Evolutionary conservation across 2,888 invertebrate genomes (phyloP).

Genomic region (Fabriciana adippe): DNA sequence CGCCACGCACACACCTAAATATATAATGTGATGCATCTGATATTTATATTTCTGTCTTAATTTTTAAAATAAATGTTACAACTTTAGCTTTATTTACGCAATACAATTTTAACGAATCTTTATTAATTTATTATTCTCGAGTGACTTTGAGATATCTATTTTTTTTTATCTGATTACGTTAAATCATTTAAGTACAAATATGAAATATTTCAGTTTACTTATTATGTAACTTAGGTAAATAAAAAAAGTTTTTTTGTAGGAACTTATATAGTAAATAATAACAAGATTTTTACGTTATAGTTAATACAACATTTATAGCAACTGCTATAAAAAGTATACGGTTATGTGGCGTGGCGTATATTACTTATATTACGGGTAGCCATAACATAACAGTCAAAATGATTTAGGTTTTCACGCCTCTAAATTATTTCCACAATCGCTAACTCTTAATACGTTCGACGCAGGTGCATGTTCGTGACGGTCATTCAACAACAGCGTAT

Average conservation of each 20-base stretch:
- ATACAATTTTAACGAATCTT: no score
- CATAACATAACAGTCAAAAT: conserved; percentile 8
- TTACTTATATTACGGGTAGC: not conserved
- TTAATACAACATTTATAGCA: not conserved
- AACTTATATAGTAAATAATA: no score
- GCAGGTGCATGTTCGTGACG: conserved; percentile 29
- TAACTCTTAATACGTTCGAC: conserved; percentile 18
- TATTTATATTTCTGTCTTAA: conserved; percentile 31
- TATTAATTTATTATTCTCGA: no score
- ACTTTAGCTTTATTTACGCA: not conserved
- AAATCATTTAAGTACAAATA: not conserved
- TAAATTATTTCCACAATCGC: conserved; percentile 26
- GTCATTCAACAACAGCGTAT: conserved; percentile 31
- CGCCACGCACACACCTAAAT: conserved; percentile 44
- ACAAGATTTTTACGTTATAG: not conserved
- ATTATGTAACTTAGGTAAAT: not conserved
- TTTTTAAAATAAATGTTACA: conserved; percentile 6
- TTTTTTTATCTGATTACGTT: not conserved
- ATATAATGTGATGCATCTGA: conserved; percentile 45
- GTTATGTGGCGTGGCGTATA: not conserved
- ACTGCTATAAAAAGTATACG: conserved; percentile 2
- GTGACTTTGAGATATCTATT: no score
- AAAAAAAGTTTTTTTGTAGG: no score
- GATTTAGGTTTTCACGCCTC: conserved; percentile 5
- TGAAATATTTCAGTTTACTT: not conserved